A percentile compares a stretch with the other conserved stretches of the same genome.
These are phyloP conservation scores for Eilema caniola DNA, from an alignment of 2,888 invertebrate genomes.

Conservation along the genomic window DNA sequence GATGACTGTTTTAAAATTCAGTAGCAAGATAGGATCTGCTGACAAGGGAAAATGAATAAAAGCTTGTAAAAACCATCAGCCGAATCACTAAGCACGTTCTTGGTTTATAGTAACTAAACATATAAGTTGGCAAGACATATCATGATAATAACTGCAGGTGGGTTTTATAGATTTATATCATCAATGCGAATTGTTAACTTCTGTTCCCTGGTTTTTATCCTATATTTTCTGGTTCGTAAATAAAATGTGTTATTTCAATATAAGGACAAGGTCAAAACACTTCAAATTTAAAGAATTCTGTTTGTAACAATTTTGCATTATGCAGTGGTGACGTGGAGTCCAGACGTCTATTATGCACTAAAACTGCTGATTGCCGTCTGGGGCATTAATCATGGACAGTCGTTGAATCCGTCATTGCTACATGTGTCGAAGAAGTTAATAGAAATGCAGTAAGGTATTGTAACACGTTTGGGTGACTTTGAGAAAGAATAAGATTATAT, in stretches of 20 bases:
- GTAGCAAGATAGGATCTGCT: too few species aligned
- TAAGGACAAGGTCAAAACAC: conserved; percentile 14
- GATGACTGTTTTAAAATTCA: too few species aligned
- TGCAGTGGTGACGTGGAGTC: conserved; percentile 68
- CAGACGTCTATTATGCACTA: conserved; percentile 55
- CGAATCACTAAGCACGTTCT: background rate
- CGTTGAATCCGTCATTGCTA: conserved; percentile 46
- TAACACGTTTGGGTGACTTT: conserved; percentile 2
- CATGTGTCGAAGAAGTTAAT: conserved; percentile 27
- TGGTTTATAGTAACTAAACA: background rate
- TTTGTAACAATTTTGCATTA: conserved; percentile 59
- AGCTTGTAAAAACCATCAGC: too few species aligned
- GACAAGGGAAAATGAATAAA: too few species aligned
- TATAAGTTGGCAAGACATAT: too few species aligned
- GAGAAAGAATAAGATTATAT: background rate
- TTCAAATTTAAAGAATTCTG: conserved; percentile 36
- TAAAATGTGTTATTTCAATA: conserved; percentile 1
- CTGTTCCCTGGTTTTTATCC: background rate
- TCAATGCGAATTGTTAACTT: background rate
- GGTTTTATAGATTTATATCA: background rate
- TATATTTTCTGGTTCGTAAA: background rate
- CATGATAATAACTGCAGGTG: background rate
- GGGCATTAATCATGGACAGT: conserved; percentile 52
- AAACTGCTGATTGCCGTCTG: conserved; percentile 63
- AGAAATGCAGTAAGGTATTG: conserved; percentile 13